Base-by-base conservation (phyloP, 2,888 invertebrate genomes). In the Hypselothyrea guttata region DNA sequence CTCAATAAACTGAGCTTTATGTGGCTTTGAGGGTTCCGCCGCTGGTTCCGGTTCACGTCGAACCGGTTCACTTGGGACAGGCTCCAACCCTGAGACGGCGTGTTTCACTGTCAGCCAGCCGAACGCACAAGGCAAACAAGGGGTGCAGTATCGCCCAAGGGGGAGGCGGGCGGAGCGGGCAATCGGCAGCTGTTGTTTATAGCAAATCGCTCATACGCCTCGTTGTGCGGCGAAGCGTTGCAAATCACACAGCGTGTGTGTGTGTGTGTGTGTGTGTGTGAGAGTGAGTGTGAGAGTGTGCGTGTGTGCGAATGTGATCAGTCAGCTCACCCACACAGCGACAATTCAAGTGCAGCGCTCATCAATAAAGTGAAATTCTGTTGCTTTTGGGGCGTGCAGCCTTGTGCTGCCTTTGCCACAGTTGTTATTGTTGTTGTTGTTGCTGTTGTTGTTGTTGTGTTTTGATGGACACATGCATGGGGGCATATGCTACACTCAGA, bases 141-240 rank as follows among this genome's bases (percentile, higher is more conserved):
- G 41, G 42, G 46, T 38, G 12, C 37, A 22, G 4, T 11, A 42
- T 37, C 47, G 28, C 15, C 47, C 47, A 44, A 18, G 40, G 11
- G 38, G 13, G 37, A 22, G 34, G 40, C 11, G 35, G 11, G 51
- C 18, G 13, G 12, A 45, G 16, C 12, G 9, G 49, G 35, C 53
- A 44, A 28, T 47, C 37, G 59, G 53, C 66, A 76, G 74, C 81
- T 81, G 77, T 75, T 71, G 74, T 64, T 68, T 61, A 69, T 67
- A 59, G 63, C 70, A 81, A 77, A 81, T 82, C 68, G 75, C 81
- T 57, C 67, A 81, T 83, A 81, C 81, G 81, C 84, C 81, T 83
- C 69, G 81, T 81, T 79, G 79, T 82, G 79, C 79, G 73, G 49
- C 65, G 59, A 71, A 78, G 83, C 83, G 74, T 78, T 64, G 81